phyloP scores from a whole-genome alignment of 2,888 invertebrate genomes.

The Tanaodytes sp. region DNA sequence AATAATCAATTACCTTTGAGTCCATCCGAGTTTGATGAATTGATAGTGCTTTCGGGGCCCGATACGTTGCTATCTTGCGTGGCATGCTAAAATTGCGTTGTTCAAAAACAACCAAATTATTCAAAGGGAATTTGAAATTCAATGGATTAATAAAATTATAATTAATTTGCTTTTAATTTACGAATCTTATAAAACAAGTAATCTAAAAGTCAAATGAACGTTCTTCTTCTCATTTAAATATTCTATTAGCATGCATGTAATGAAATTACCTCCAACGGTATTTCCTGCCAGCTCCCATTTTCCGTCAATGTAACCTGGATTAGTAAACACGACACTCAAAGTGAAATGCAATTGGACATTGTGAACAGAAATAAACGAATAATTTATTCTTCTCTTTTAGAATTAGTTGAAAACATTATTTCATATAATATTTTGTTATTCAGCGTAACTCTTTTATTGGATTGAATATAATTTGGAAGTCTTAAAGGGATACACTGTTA shows the following conservation, averaged over 20 bases:
- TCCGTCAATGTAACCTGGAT: slow-evolving; percentile 73
- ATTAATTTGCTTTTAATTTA: no score
- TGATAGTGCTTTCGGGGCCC: slow-evolving; percentile 69
- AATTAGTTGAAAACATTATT: no score
- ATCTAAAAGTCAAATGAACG: no score
- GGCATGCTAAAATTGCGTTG: slow-evolving; percentile 58
- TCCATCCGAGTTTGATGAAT: slow-evolving; percentile 70
- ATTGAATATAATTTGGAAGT: no score
- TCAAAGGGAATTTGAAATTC: no score
- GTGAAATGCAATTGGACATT: slow-evolving; percentile 43
- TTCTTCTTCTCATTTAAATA: slow-evolving; percentile 2
- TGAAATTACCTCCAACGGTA: slow-evolving; percentile 69
- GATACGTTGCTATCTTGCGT: slow-evolving; percentile 63
- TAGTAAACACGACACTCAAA: slow-evolving; percentile 64
- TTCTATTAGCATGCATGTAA: slow-evolving; percentile 20
- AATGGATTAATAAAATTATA: no score
- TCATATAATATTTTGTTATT: no score
- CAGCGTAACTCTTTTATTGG: no score
- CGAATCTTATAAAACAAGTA: no score
- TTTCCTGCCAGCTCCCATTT: slow-evolving; percentile 73
- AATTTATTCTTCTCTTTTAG: no score
- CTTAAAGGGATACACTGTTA: no score
- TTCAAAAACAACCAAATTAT: not conserved
- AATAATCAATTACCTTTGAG: slow-evolving; percentile 57
- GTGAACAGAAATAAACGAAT: slow-evolving; percentile 8